These are phyloP conservation scores for Zaprionus vittiger DNA, from an alignment of 1,140 invertebrate genomes.

Conservation along the genomic window DNA sequence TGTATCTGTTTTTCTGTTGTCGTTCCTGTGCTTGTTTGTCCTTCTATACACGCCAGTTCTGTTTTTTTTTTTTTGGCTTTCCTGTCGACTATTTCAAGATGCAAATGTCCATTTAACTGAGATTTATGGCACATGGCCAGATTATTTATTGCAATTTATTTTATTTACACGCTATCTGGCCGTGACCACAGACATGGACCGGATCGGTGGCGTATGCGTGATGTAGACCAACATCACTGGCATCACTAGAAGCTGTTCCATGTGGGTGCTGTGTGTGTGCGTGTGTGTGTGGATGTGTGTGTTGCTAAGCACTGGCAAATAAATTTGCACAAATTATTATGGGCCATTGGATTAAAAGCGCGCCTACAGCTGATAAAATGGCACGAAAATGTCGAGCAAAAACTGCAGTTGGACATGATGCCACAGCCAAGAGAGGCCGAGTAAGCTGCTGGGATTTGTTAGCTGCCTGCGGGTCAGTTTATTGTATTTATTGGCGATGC, in stretches of 20 bases:
- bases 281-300: neutral
- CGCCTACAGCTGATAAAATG: conserved; percentile 40
- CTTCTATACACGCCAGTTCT: conserved; percentile 15
- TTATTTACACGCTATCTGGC: conserved; percentile 80
- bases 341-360: conserved; percentile 71
- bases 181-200: conserved; percentile 58
- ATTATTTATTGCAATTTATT: conserved; percentile 83
- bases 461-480: conserved; percentile 59
- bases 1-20: conserved; percentile 29
- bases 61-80: conserved; percentile 37
- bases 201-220: conserved; percentile 48
- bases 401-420: conserved; percentile 46
- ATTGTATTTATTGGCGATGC: conserved; percentile 71
- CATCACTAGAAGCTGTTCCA: neutral
- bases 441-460: conserved; percentile 32
- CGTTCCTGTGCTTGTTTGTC: neutral
- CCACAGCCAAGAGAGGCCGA: neutral
- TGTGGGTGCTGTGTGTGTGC: neutral
- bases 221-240: conserved; percentile 6
- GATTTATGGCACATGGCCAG: conserved; percentile 76
- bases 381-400: conserved; percentile 12
- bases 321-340: conserved; percentile 82
- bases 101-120: conserved; percentile 82
- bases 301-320: conserved; percentile 73
- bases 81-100: conserved; percentile 77